These are phyloP conservation scores for Morinoia aosen DNA, from an alignment of 2,888 invertebrate genomes.

Conservation along the genomic window DNA sequence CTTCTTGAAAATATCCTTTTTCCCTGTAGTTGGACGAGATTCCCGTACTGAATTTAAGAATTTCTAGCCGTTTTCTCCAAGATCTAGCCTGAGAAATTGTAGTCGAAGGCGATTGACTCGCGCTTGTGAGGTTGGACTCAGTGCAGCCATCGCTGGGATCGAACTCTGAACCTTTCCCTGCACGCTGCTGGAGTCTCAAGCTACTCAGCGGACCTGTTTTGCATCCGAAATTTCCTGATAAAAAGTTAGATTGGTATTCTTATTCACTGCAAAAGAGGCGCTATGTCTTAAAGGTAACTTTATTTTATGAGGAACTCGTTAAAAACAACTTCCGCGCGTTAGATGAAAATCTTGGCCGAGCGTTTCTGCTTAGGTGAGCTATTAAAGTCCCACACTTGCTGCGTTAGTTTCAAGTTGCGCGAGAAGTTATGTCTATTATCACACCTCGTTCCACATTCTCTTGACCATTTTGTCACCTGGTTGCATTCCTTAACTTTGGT, in stretches of 20 bases:
- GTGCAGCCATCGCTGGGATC: not conserved
- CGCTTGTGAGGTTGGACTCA: not conserved
- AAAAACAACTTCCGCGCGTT: not conserved
- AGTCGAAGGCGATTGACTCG: not conserved
- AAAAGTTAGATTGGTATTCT: not conserved
- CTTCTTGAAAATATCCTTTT: no score
- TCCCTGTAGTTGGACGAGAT: no score
- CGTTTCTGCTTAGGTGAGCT: not conserved
- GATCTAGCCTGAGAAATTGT: not conserved
- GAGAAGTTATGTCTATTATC: not conserved
- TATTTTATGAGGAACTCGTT: slow-evolving; percentile 12
- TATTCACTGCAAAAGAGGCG: not conserved
- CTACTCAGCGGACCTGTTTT: not conserved
- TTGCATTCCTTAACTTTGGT: not conserved
- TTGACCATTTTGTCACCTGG: not conserved
- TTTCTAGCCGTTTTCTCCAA: no score
- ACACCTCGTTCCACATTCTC: not conserved
- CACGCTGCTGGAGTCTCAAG: not conserved
- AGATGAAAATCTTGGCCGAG: not conserved
- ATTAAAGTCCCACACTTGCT: not conserved
- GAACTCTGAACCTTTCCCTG: not conserved
- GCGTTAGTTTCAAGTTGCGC: not conserved
- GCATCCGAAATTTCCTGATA: not conserved
- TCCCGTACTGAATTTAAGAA: no score
- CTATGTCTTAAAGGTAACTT: not conserved